Evolutionary conservation across 1,140 invertebrate genomes (phyloP).

Genomic region (Reticulitermes speratus): DNA sequence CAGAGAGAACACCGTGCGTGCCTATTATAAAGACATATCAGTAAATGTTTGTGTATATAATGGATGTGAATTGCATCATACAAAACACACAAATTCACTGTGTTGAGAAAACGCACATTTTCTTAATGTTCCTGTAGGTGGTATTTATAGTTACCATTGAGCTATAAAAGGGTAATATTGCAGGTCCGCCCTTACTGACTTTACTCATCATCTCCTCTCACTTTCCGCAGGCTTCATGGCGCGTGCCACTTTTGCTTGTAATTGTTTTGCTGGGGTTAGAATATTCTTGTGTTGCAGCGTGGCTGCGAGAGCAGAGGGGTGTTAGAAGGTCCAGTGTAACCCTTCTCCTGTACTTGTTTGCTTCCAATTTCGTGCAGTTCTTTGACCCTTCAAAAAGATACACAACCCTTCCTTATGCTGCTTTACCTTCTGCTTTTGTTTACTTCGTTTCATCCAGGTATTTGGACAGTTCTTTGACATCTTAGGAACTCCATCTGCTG

Average conservation of each 20-base stretch:
- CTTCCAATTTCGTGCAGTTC: background rate
- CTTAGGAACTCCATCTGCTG: background rate
- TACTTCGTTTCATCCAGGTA: background rate
- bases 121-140: too few species aligned
- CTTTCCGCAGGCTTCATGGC: too few species aligned
- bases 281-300: background rate
- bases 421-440: background rate
- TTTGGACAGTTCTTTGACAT: background rate
- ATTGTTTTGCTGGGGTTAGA: background rate
- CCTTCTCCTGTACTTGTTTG: background rate
- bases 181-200: too few species aligned
- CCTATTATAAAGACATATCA: too few species aligned
- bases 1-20: too few species aligned
- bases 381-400: background rate
- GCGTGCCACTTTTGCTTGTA: background rate
- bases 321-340: background rate
- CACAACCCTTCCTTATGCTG: background rate
- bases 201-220: too few species aligned
- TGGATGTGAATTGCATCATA: too few species aligned
- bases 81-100: too few species aligned
- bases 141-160: too few species aligned
- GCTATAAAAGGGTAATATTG: too few species aligned
- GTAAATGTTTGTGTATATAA: too few species aligned
- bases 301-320: background rate
- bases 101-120: too few species aligned